A percentile compares a stretch with the other conserved stretches of the same genome.
These are phyloP conservation scores for Ectemnius lituratus DNA, from an alignment of 2,888 invertebrate genomes.

Conservation along the genomic window DNA sequence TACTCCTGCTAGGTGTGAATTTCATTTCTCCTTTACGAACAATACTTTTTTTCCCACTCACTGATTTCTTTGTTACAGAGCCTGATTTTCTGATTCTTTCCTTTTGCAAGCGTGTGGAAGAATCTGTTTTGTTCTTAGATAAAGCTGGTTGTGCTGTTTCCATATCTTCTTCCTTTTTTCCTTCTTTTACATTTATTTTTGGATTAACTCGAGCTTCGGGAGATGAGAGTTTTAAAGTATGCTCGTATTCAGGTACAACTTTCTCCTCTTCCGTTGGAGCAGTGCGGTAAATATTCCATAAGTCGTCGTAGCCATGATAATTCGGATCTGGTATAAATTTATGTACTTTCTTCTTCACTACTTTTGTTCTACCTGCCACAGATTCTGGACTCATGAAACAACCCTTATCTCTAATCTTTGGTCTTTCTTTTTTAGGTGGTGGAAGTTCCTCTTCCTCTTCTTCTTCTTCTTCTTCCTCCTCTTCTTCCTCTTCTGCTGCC, in stretches of 20 bases:
- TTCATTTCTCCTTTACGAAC: no score
- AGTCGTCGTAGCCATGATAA: constrained; percentile 50
- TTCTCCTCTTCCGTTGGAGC: constrained; percentile 47
- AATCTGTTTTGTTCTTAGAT: no score
- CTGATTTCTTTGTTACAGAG: no score
- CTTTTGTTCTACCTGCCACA: constrained; percentile 2
- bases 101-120: no score
- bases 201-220: constrained; percentile 2
- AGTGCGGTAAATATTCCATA: constrained; percentile 54
- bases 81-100: no score
- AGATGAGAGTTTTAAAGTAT: constrained; percentile 46
- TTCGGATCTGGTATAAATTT: constrained; percentile 52
- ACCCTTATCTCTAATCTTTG: constrained; percentile 41
- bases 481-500: constrained; percentile 51
- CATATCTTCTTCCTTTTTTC: no score
- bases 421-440: constrained; percentile 8
- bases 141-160: no score
- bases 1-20: no score
- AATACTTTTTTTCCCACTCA: no score
- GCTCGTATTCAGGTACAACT: constrained; percentile 52
- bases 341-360: constrained; percentile 15
- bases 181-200: no score
- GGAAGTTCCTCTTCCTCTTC: constrained; percentile 31
- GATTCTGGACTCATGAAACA: constrained; percentile 49
- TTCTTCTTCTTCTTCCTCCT: constrained; percentile 40